Base-by-base conservation (phyloP, 2,888 invertebrate genomes). In the Meghimatium bilineatum region DNA sequence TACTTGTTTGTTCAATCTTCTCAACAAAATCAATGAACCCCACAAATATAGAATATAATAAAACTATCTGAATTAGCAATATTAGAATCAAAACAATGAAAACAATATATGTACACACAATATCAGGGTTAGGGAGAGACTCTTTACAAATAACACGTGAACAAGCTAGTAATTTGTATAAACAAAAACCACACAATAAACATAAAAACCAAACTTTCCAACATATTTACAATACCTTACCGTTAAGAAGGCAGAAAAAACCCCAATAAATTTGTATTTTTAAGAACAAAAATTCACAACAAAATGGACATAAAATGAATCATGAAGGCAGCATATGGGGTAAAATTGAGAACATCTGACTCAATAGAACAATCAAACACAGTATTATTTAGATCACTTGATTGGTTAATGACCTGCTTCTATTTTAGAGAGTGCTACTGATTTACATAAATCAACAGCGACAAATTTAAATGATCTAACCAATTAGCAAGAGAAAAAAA, bases 321-420 rank as follows among this genome's bases (percentile, higher is more conserved):
- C 29, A 29, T 14, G 44, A n/a, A 36, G 29, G 72, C 29, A 44
- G 49, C 49, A 49, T 72, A 74, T 32, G 74, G 74, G 74, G 74
- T 74, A 74, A 74, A 74, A 52, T 44, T 74, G 74, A 20, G 74
- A 52, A 52, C 1, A 52, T 52, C 52, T 52, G 74, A 52, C 17
- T 14, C 49, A 1, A 44, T 49, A 14, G 56, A 74, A 44, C 44
- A 74, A 74, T 74, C 74, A 29, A 74, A 52, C 52, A 74, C 49
- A 74, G 52, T 74, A 52, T 52, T 56, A 56, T 17, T 17, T 20
- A 14, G 23, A 2, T 56, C 44, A 12, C 12, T 44, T 44, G 44
- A 44, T 44, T 44, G 12, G 44, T 44, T 44, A 12, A 44, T 44
- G 44, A 5, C 12, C 6, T 44, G 44, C 12, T 44, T 8, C 44